Percentiles rank a stretch among this genome's conserved stretches.
Evolutionary conservation across 2,113 vertebrate species (phyloP).

Genomic region (Mustela lutreola): DNA sequence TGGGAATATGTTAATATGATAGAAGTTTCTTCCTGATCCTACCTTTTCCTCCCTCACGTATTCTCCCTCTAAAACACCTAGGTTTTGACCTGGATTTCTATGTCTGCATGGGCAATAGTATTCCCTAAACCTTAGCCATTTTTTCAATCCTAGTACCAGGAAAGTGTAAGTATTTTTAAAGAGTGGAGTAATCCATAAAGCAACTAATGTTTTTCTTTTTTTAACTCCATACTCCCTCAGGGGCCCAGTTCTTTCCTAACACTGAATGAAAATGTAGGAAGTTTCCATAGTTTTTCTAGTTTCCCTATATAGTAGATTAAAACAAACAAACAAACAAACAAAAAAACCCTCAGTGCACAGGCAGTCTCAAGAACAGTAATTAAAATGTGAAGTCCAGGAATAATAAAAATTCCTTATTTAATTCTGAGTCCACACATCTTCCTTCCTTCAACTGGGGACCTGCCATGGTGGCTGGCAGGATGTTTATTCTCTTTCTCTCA

Average conservation of each 20-base stretch:
- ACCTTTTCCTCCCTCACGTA: neutral
- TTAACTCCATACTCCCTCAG: slow-evolving; percentile 1
- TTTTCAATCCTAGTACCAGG: neutral
- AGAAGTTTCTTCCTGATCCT: neutral
- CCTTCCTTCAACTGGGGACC: neutral
- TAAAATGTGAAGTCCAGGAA: neutral
- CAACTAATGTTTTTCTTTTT: neutral
- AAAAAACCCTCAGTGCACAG: neutral
- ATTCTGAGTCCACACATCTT: neutral
- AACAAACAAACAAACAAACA: neutral
- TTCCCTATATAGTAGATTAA: neutral
- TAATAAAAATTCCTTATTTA: slow-evolving; percentile 20
- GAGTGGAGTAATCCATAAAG: neutral
- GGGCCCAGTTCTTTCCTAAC: neutral
- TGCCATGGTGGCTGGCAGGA: neutral
- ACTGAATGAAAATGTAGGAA: neutral
- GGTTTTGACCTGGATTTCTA: neutral
- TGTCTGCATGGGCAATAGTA: neutral
- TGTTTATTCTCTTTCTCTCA: neutral
- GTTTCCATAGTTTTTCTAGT: neutral
- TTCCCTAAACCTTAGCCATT: neutral
- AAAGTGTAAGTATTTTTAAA: neutral
- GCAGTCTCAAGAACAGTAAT: neutral
- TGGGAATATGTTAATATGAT: neutral
- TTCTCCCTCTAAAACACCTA: neutral